Conservation (phyloP, 2,113 vertebrate species). For the Blennius ocellaris region DNA sequence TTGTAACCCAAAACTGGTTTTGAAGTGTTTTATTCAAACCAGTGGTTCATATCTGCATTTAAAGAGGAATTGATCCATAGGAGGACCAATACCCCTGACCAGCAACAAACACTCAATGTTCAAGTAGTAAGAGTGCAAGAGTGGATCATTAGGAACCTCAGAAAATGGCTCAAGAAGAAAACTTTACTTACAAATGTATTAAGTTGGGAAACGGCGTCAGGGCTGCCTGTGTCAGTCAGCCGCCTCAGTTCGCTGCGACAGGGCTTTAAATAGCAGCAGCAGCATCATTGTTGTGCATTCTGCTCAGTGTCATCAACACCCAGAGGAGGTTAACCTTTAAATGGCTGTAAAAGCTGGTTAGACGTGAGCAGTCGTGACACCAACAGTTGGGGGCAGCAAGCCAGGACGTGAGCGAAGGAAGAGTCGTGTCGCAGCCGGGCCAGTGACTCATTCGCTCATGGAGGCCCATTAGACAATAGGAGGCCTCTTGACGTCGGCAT, state of each 20-base stretch:
- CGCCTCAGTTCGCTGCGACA: neutral
- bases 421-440: slow-evolving; percentile 55
- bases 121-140: too few species aligned
- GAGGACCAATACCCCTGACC: too few species aligned
- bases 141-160: too few species aligned
- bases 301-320: slow-evolving; percentile 45
- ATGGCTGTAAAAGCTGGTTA: slow-evolving; percentile 56
- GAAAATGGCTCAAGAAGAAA: neutral
- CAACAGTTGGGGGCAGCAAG: slow-evolving; percentile 23
- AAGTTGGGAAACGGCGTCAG: slow-evolving; percentile 1
- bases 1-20: too few species aligned
- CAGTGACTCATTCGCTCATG: slow-evolving; percentile 60
- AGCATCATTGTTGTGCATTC: slow-evolving; percentile 38
- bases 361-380: slow-evolving; percentile 59
- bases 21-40: too few species aligned
- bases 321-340: slow-evolving; percentile 63
- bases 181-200: slow-evolving; percentile 2
- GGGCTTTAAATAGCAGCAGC: slow-evolving; percentile 42
- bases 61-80: too few species aligned
- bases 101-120: too few species aligned
- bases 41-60: too few species aligned
- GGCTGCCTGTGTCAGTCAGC: slow-evolving; percentile 16
- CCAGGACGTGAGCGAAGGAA: slow-evolving; percentile 40
- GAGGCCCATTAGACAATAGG: slow-evolving; percentile 40
- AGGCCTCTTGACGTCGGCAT: slow-evolving; percentile 48